Evolutionary conservation across 35 echinoderm and acorn worm genomes (phyloP).

Genomic region (Holothuria glaberrima): DNA sequence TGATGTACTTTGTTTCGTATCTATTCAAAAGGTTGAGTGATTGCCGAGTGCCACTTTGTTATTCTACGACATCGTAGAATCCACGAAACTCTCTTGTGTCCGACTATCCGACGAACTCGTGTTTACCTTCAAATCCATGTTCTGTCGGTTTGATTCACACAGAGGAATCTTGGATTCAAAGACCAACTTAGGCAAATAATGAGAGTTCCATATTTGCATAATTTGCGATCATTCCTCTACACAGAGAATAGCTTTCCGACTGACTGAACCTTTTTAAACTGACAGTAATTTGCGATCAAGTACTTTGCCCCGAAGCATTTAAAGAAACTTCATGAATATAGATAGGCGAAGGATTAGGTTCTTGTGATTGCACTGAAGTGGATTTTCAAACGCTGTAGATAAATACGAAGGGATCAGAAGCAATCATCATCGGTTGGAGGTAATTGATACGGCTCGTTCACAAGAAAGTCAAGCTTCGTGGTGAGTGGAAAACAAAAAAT

Average conservation of each 20-base stretch:
- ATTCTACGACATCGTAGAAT: too few species aligned
- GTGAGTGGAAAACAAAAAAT: too few species aligned
- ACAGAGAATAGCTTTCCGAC: conserved; percentile 24
- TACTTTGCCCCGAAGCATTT: conserved; percentile 29
- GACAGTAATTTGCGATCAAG: conserved; percentile 33
- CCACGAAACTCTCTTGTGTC: too few species aligned
- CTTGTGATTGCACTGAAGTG: not conserved
- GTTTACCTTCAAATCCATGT: too few species aligned
- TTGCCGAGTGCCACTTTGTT: too few species aligned
- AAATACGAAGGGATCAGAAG: conserved; percentile 4
- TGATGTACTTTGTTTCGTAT: too few species aligned
- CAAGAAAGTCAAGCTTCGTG: too few species aligned
- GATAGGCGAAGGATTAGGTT: conserved; percentile 15
- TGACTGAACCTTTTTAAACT: conserved; percentile 27
- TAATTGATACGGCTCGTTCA: conserved; percentile 31
- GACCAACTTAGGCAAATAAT: conserved; percentile 9
- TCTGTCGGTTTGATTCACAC: too few species aligned
- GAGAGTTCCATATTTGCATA: conserved; percentile 30
- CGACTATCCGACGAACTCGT: too few species aligned
- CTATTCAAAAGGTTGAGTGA: too few species aligned
- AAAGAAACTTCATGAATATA: conserved; percentile 34
- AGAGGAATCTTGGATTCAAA: too few species aligned
- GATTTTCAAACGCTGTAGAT: conserved; percentile 37
- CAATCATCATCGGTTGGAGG: not conserved
- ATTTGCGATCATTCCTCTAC: conserved; percentile 17